Evolutionary conservation across 2,888 invertebrate species (phyloP).

Genomic region (Athalia circularis): DNA sequence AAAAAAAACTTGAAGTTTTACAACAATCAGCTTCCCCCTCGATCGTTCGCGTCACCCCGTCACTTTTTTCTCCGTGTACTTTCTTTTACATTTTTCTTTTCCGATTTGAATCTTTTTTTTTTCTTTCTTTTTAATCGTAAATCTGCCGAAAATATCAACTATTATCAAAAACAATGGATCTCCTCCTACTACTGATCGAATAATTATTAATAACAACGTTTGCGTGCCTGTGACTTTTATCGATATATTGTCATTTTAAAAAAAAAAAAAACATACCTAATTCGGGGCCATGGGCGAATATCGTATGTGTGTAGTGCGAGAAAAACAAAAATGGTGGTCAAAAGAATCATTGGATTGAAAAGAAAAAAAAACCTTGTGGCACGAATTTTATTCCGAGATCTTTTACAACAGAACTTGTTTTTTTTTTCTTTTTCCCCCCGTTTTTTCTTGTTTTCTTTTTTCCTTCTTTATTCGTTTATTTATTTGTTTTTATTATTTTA

Average conservation of each 20-base stretch:
- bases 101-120: too few species aligned
- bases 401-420: conserved; percentile 70
- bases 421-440: background rate
- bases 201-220: background rate
- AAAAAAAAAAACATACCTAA: conserved; percentile 48
- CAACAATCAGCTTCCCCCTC: too few species aligned
- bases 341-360: conserved; percentile 54
- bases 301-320: too few species aligned
- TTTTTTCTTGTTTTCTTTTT: background rate
- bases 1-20: background rate
- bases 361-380: conserved; percentile 67
- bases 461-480: background rate
- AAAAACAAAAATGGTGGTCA: conserved; percentile 48
- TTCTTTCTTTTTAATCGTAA: background rate
- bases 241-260: background rate
- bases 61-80: too few species aligned
- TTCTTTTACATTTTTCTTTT: too few species aligned
- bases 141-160: background rate
- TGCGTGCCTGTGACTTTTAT: background rate
- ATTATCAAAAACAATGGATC: too few species aligned
- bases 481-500: background rate
- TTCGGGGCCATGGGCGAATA: background rate
- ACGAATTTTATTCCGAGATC: conserved; percentile 73
- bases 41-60: too few species aligned
- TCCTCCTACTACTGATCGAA: too few species aligned